A percentile compares a stretch with the other conserved stretches of the same genome.
Evolutionary conservation across 2,113 vertebrate genomes (phyloP).

Genomic region (Rhadina sibilatrix): DNA sequence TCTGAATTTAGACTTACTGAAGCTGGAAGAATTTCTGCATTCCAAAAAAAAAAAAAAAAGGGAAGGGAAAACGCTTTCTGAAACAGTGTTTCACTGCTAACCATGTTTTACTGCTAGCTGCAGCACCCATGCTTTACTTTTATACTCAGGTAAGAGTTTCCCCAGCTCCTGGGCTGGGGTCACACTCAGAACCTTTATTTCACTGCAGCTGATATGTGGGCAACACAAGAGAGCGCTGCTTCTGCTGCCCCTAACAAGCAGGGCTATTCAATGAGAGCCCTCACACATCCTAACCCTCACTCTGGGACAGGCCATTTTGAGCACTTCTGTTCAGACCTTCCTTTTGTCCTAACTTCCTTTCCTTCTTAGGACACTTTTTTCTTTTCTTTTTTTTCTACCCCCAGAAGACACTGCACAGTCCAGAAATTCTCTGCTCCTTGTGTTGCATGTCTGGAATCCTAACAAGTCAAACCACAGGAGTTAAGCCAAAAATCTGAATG

Average conservation of each 20-base stretch:
- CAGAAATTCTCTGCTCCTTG: conserved; percentile 54
- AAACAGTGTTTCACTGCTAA: not conserved
- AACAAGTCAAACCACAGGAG: conserved; percentile 63
- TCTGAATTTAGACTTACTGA: not conserved
- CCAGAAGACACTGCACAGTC: conserved; percentile 3
- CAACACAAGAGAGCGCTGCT: conserved; percentile 23
- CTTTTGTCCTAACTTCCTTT: conserved; percentile 50
- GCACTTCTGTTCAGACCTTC: conserved; percentile 8
- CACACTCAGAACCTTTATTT: conserved; percentile 55
- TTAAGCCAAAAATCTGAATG: conserved; percentile 57
- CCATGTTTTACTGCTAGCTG: not conserved
- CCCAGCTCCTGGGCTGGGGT: not conserved
- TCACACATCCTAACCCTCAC: not conserved
- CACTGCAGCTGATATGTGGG: conserved; percentile 47
- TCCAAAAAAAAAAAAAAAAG: too few relatives aligned
- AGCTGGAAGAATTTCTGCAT: not conserved
- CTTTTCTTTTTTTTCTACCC: rapidly evolving
- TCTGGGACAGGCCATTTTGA: not conserved
- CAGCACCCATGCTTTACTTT: not conserved
- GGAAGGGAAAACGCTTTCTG: rapidly evolving
- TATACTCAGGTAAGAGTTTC: not conserved
- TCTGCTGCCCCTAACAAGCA: conserved; percentile 25
- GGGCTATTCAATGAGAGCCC: conserved; percentile 3
- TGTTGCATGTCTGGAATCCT: conserved; percentile 65
- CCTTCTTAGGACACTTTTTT: not conserved